Evolutionary conservation across 2,797 vertebrate species (phyloP), one percentile per base, ranked within the genome.

Genomic region (Cyprinella venusta): DNA sequence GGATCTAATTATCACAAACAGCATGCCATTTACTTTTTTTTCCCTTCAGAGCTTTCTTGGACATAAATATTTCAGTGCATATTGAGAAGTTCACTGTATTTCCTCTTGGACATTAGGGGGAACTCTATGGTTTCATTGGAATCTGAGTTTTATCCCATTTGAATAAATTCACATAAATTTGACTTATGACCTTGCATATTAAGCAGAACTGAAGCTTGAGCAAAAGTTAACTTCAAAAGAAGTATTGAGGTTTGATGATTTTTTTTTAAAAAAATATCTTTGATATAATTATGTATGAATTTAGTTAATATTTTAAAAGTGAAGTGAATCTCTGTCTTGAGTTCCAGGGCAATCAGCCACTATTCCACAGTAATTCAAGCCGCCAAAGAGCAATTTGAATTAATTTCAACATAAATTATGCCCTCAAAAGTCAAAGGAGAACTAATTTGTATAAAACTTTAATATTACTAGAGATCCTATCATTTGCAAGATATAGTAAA

Each of bases 401-500:
- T 76, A 2, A 70, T 38, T 79, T 76, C 36, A 59, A 63, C 30
- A 52, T 50, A 71, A 69, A 50, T 59, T 33, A 71, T 30, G 7
- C 59, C 19, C 40, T 81, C 4, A 50, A 78, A 76, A 70, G 63
- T 70, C 15, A 84, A 33, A 72, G 21, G 33, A 59, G 48, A 70
- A 12, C 21, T 26, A 59, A 38, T 40, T 56, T 69, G 6, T 36
- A 48, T 80, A 50, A 75, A 80, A 71, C 19, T 9, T 81, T 52
- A 5, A 61, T 77, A 82, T 36, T 59, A 64, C 26, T 56, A 30
- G 7, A 81, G 56, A 76, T 48, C 8, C 9, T 52, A 63, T 33
- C 71, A 82, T 78, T 50, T 81, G 33, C 42, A 40, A 56, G 54
- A 85, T 72, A 84, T 83, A 36, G 72, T 56, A 75, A 86, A 72